Evolutionary conservation across 2,888 invertebrate genomes (phyloP), one percentile per base, ranked within the genome.

Genomic region (Gibbula magus): DNA sequence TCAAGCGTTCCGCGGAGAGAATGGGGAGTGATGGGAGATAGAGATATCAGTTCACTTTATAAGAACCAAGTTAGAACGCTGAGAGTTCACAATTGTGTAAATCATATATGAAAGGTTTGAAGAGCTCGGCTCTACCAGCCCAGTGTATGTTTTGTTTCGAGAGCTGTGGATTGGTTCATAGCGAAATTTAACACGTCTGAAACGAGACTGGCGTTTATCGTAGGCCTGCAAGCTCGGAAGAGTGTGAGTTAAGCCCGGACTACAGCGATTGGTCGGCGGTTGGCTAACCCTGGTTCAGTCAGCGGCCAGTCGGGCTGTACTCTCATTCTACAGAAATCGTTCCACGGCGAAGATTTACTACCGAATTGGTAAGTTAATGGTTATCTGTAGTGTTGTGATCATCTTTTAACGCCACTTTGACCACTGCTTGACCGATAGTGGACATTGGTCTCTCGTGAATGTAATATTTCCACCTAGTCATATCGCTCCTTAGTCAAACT

Each of bases 271-370:
- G 45, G 45, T 45, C 45, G 45, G 13, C 45, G 45, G 45, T 1
- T 13, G 4, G 13, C 45, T 45, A 4, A 45, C 45, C 45, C 45
- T 10, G 45, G 45, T 45, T 45, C 45, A 45, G 10, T 10, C 13
- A 7, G 45, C 45, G 45, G 45, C 45, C 45, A 45, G 45, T 45
- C 13, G 45, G 45, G 45, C 45, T 45, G 8, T 13, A 70, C 18
- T 35, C 35, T 70, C 70, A 70, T 70, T 70, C 70, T 35, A 32
- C 70, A 18, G 70, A 70, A 35, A 39, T 35, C 70, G 10, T 29
- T 70, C 32, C 29, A 35, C 29, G 70, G 70, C 70, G 70, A 70
- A 70, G 70, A 70, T 70, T 70, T 70, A 70, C 70, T 70, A 70
- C 70, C 35, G 35, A 70, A 70, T 35, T 39, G 70, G 70, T 70